Evolutionary conservation across 64 coral and sea anemone genomes (phyloP).

Genomic region (Pocillopora verrucosa): DNA sequence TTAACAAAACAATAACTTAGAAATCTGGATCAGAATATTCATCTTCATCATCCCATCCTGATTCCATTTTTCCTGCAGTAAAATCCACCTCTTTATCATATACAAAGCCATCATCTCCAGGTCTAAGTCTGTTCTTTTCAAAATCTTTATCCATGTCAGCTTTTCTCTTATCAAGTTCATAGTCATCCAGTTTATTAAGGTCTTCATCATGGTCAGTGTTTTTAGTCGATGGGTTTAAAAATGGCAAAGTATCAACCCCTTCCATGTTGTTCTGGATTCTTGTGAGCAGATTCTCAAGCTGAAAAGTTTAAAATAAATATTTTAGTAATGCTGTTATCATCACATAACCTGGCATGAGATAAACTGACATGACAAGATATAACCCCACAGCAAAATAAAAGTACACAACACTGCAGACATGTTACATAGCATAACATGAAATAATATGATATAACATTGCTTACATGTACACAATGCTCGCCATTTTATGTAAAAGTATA

Average conservation of each 20-base stretch:
- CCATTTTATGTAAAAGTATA: too few species aligned
- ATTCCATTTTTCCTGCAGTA: constrained; percentile 72
- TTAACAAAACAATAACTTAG: constrained; percentile 1
- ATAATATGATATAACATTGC: too few species aligned
- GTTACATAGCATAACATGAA: too few species aligned
- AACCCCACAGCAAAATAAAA: too few species aligned
- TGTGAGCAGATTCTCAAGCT: constrained; percentile 82
- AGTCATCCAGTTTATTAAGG: constrained; percentile 88
- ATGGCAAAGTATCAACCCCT: constrained; percentile 37
- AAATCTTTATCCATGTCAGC: constrained; percentile 91
- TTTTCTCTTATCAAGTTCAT: constrained; percentile 74
- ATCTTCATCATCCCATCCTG: constrained; percentile 90
- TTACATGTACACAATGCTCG: too few species aligned
- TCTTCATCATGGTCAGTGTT: constrained; percentile 64
- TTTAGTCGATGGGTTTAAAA: neutral
- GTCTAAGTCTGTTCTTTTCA: constrained; percentile 84
- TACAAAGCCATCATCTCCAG: constrained; percentile 81
- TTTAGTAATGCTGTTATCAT: neutral
- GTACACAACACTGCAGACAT: too few species aligned
- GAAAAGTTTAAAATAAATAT: neutral
- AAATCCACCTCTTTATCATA: constrained; percentile 98
- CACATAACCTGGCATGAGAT: too few species aligned
- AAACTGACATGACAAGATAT: too few species aligned
- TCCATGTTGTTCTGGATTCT: constrained; percentile 89
- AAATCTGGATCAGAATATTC: constrained; percentile 99